Percentiles rank a stretch among this genome's conserved stretches.
phyloP scores from a whole-genome alignment of 2,797 vertebrate genomes.

The Uromys caudimaculatus region DNA sequence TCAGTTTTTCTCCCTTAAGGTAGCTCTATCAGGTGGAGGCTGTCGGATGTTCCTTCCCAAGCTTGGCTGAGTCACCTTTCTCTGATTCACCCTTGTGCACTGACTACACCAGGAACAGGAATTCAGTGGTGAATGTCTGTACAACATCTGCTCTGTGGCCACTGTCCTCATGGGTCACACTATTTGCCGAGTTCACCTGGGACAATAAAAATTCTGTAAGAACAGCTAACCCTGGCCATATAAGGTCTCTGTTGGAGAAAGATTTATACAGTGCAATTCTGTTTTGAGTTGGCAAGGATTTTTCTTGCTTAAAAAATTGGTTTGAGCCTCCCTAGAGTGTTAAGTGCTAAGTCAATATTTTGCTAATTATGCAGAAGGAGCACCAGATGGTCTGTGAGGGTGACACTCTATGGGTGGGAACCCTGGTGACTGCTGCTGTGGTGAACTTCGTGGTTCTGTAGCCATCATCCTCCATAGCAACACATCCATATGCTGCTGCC shows the following conservation, averaged over 20 bases:
- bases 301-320: slow-evolving; percentile 81
- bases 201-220: slow-evolving; percentile 26
- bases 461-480: slow-evolving; percentile 75
- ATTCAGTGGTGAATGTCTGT: slow-evolving; percentile 60
- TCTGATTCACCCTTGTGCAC: slow-evolving; percentile 64
- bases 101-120: slow-evolving; percentile 57
- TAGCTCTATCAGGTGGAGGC: slow-evolving; percentile 47
- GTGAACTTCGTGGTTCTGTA: slow-evolving; percentile 79
- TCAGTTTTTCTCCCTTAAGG: slow-evolving; percentile 72
- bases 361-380: slow-evolving; percentile 86
- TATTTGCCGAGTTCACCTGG: slow-evolving; percentile 57
- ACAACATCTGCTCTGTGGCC: slow-evolving; percentile 65
- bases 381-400: slow-evolving; percentile 85
- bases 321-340: slow-evolving; percentile 82
- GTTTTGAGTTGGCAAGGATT: slow-evolving; percentile 68
- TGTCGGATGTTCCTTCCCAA: slow-evolving; percentile 41
- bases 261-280: slow-evolving; percentile 81
- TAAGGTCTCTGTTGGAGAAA: slow-evolving; percentile 77
- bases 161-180: slow-evolving; percentile 43
- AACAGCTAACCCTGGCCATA: slow-evolving; percentile 52
- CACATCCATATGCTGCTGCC: slow-evolving; percentile 63
- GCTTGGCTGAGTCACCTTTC: slow-evolving; percentile 73
- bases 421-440: slow-evolving; percentile 82
- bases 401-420: slow-evolving; percentile 81
- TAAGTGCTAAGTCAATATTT: slow-evolving; percentile 87